phyloP scores from a whole-genome alignment of 2,113 vertebrate genomes.

The Columbina picui region DNA sequence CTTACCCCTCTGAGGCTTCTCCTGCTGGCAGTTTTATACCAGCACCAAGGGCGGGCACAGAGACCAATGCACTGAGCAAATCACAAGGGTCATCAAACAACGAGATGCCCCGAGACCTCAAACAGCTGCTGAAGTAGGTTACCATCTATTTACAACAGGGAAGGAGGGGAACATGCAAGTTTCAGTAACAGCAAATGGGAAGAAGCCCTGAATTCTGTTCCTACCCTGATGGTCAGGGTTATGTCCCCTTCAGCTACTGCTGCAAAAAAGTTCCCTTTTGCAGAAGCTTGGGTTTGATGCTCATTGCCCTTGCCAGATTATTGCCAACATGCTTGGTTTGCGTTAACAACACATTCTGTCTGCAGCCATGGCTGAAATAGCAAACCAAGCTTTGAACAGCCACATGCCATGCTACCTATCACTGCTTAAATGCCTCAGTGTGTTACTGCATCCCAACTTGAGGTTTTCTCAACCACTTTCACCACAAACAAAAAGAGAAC shows the following conservation, averaged over 20 bases:
- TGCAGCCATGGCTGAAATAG: fast-evolving
- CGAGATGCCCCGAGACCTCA: neutral
- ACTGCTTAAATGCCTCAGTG: neutral
- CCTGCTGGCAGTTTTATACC: fast-evolving
- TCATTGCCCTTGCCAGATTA: neutral
- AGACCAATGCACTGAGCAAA: neutral
- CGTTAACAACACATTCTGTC: neutral
- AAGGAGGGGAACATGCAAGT: neutral
- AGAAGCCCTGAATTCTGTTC: neutral
- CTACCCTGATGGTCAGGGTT: neutral
- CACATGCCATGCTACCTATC: fast-evolving
- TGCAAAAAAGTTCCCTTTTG: neutral
- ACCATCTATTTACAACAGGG: neutral
- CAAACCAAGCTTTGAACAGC: neutral
- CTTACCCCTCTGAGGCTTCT: neutral
- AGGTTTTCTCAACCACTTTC: neutral
- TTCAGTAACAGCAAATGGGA: neutral
- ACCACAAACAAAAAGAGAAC: neutral
- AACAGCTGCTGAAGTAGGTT: neutral
- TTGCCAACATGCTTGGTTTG: neutral
- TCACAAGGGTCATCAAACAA: neutral
- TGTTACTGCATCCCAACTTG: neutral
- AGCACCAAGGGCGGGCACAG: neutral
- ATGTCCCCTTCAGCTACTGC: neutral
- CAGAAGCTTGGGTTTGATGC: neutral